Conservation (phyloP, 2,888 invertebrate species). For the Anticlea derivata region DNA sequence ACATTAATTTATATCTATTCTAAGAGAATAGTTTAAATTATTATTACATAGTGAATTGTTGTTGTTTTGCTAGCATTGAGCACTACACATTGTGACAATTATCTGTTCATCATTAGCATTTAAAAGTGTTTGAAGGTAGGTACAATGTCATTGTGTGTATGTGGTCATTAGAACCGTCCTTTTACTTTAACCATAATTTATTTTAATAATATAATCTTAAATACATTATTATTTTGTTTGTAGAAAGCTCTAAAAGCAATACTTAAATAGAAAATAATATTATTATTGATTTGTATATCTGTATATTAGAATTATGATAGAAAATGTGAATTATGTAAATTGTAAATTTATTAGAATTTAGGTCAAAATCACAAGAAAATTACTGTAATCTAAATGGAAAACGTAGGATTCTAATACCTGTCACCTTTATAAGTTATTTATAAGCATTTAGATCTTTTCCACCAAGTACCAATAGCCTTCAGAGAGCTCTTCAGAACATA, state of each 20-base stretch:
- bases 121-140: conserved; percentile 4
- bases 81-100: conserved; percentile 21
- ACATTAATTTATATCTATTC: conserved; percentile 29
- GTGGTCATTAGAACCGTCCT: conserved; percentile 35
- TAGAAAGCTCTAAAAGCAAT: conserved; percentile 44
- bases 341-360: conserved; percentile 43
- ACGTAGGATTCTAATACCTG: too few species aligned
- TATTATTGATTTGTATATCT: conserved; percentile 37
- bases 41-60: conserved; percentile 5
- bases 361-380: conserved; percentile 6
- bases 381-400: background rate
- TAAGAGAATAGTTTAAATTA: conserved; percentile 20
- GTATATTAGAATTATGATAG: conserved; percentile 32
- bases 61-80: conserved; percentile 24
- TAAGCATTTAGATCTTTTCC: too few species aligned
- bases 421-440: too few species aligned
- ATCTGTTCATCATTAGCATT: conserved; percentile 3
- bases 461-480: too few species aligned
- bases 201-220: conserved; percentile 8
- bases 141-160: conserved; percentile 20
- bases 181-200: conserved; percentile 30
- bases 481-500: too few species aligned
- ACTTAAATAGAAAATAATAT: conserved; percentile 26
- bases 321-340: conserved; percentile 49
- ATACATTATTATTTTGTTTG: conserved; percentile 17